Percentiles rank a stretch among this genome's conserved stretches.
Evolutionary conservation across 2,797 vertebrate genomes (phyloP).

Genomic region (Argentina silus): DNA sequence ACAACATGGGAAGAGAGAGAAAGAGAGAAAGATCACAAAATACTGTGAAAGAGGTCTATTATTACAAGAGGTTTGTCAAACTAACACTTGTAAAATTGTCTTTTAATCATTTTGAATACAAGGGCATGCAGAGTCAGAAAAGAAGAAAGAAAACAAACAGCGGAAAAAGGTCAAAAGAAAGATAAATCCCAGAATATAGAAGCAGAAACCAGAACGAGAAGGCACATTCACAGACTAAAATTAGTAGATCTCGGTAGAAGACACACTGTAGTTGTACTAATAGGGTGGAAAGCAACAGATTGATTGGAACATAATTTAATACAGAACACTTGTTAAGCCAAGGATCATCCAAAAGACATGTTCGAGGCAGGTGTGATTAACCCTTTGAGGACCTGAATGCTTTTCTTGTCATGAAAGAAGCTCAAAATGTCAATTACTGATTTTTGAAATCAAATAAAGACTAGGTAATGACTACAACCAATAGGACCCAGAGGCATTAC

Average conservation of each 20-base stretch:
- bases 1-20: conserved; percentile 90
- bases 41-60: conserved; percentile 84
- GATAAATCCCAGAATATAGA: conserved; percentile 72
- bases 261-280: conserved; percentile 76
- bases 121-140: conserved; percentile 91
- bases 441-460: not conserved
- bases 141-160: conserved; percentile 74
- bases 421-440: not conserved
- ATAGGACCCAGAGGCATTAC: not conserved
- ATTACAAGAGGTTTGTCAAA: conserved; percentile 88
- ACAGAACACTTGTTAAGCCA: conserved; percentile 84
- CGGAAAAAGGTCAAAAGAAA: conserved; percentile 71
- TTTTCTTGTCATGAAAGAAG: not conserved
- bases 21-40: conserved; percentile 90
- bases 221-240: conserved; percentile 95
- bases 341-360: conserved; percentile 76
- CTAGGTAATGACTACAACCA: not conserved
- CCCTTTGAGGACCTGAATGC: conserved; percentile 81
- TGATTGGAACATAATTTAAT: conserved; percentile 69
- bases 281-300: conserved; percentile 79
- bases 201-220: conserved; percentile 88
- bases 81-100: conserved; percentile 80
- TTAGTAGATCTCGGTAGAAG: conserved; percentile 81
- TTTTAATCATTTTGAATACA: conserved; percentile 81
- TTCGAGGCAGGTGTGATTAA: conserved; percentile 77